These are phyloP conservation scores for Dissostichus mawsoni DNA, from an alignment of 2,113 vertebrate species.

Conservation along the genomic window DNA sequence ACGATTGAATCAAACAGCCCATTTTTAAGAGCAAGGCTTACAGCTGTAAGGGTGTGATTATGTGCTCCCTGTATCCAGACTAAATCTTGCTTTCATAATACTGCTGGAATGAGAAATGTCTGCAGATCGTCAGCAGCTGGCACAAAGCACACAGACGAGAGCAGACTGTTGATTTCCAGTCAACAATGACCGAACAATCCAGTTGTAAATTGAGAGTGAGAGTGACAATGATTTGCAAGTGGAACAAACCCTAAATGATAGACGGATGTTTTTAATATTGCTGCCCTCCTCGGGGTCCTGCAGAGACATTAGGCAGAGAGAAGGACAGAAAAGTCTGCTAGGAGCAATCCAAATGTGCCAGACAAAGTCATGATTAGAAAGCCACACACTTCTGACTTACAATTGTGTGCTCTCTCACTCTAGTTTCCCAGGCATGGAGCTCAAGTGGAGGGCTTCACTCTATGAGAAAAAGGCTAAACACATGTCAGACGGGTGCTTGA, in stretches of 20 bases:
- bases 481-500: conserved; percentile 73
- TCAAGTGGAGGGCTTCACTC: conserved; percentile 24
- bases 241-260: conserved; percentile 68
- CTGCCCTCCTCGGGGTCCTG: conserved; percentile 27
- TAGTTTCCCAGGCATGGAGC: conserved; percentile 19
- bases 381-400: neutral
- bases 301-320: conserved; percentile 31
- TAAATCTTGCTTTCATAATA: conserved; percentile 5
- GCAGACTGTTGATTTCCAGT: conserved; percentile 34
- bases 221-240: conserved; percentile 67
- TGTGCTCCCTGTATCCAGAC: conserved; percentile 5
- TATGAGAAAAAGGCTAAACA: conserved; percentile 65
- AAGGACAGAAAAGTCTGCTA: neutral
- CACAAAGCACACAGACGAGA: neutral
- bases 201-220: conserved; percentile 49
- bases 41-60: neutral
- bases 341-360: neutral
- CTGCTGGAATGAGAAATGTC: conserved; percentile 18
- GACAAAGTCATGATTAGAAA: conserved; percentile 7
- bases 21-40: neutral
- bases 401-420: neutral
- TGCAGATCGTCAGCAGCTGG: conserved; percentile 11
- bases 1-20: neutral
- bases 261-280: conserved; percentile 55
- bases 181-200: conserved; percentile 19